Conservation (phyloP, 2,888 invertebrate species). For the Pogonocherus hispidulus region DNA sequence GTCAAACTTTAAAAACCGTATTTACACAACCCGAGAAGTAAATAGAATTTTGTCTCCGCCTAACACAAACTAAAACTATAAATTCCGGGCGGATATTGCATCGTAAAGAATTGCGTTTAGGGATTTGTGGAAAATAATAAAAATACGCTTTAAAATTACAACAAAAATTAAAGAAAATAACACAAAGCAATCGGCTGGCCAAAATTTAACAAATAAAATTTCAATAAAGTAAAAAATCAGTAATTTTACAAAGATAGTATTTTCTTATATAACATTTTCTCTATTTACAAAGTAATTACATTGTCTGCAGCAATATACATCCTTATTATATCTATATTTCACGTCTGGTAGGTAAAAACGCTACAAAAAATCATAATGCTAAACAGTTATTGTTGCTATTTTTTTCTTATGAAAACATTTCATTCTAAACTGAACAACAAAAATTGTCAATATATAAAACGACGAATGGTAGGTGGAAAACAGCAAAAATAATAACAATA, state of each 20-base stretch:
- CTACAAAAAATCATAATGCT: slow-evolving; percentile 34
- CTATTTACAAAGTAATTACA: slow-evolving; percentile 66
- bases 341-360: slow-evolving; percentile 44
- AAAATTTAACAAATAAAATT: slow-evolving; percentile 63
- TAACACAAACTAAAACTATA: slow-evolving; percentile 4
- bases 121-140: slow-evolving; percentile 34
- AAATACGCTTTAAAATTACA: slow-evolving; percentile 12
- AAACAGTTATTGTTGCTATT: slow-evolving; percentile 38
- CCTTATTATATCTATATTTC: slow-evolving; percentile 38
- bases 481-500: slow-evolving; percentile 41
- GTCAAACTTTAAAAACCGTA: slow-evolving; percentile 7
- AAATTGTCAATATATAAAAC: background rate
- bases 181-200: slow-evolving; percentile 44
- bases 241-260: slow-evolving; percentile 59
- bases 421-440: background rate
- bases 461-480: background rate
- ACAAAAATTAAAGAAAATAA: slow-evolving; percentile 26
- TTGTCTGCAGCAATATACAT: slow-evolving; percentile 59
- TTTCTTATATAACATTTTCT: slow-evolving; percentile 62
- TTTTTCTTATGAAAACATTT: slow-evolving; percentile 32
- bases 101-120: slow-evolving; percentile 9
- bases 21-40: slow-evolving; percentile 14
- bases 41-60: slow-evolving; percentile 1
- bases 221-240: slow-evolving; percentile 60
- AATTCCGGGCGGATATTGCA: slow-evolving; percentile 10